Evolutionary conservation across 2,888 invertebrate species (phyloP).

Genomic region (Cryptus armator): DNA sequence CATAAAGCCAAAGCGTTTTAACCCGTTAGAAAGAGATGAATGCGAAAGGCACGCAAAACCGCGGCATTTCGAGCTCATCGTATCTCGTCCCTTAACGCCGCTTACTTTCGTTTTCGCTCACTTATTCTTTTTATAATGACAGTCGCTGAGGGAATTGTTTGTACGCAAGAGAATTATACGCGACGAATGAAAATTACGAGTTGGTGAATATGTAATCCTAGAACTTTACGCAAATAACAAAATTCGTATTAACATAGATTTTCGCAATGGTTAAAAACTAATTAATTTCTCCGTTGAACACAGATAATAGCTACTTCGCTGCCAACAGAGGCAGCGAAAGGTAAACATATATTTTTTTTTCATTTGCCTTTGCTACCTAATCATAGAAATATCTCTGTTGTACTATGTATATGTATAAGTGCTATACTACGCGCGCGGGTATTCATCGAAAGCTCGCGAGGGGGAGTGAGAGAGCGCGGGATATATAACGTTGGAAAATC

Average conservation of each 20-base stretch:
- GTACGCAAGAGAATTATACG: conserved; percentile 12
- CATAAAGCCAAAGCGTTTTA: conserved; percentile 80
- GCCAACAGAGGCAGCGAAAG: background rate
- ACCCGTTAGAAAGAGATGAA: conserved; percentile 77
- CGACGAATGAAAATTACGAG: conserved; percentile 31
- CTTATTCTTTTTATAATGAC: conserved; percentile 20
- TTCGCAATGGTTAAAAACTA: conserved; percentile 10
- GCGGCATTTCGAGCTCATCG: conserved; percentile 36
- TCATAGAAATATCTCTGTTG: conserved; percentile 41
- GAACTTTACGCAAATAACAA: too few species aligned
- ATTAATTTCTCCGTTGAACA: conserved; percentile 31
- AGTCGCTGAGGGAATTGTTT: conserved; percentile 26
- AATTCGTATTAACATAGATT: conserved; percentile 20
- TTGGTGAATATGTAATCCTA: background rate
- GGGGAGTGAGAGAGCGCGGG: background rate
- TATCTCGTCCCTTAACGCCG: background rate
- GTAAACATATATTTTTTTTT: conserved; percentile 57
- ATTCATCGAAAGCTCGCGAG: conserved; percentile 37
- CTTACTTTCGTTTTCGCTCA: conserved; percentile 15
- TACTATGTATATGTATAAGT: conserved; percentile 21
- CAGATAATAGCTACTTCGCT: background rate
- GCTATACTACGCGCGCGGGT: conserved; percentile 26
- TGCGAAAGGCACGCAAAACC: conserved; percentile 54
- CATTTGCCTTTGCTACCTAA: conserved; percentile 29
- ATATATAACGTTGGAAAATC: conserved; percentile 60